Evolutionary conservation across 2,888 invertebrate genomes (phyloP).

Genomic region (Epistrophella euchroma): DNA sequence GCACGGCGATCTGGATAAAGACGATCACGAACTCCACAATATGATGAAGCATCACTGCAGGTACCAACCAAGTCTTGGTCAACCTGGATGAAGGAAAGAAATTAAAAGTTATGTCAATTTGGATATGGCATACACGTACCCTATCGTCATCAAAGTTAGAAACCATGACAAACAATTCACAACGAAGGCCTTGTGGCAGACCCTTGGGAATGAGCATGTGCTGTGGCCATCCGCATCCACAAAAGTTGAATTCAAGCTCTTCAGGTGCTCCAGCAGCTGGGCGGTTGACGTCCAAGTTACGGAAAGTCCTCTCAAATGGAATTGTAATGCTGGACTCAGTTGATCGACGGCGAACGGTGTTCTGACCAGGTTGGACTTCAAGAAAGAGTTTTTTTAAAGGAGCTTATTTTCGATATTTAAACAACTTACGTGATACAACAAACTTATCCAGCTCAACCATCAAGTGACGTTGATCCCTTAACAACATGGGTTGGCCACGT

Average conservation of each 20-base stretch:
- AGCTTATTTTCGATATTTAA: neutral
- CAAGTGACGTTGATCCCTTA: conserved; percentile 86
- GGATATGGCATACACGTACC: neutral
- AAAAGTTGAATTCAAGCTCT: conserved; percentile 88
- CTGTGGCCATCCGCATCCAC: conserved; percentile 95
- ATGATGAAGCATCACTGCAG: conserved; percentile 91
- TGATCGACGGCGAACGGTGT: conserved; percentile 88
- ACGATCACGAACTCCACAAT: conserved; percentile 91
- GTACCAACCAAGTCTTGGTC: conserved; percentile 82
- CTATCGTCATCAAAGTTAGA: conserved; percentile 88
- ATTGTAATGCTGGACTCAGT: conserved; percentile 91
- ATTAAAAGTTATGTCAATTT: neutral
- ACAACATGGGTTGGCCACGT: conserved; percentile 85
- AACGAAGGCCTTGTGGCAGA: conserved; percentile 86
- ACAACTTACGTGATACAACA: conserved; percentile 86
- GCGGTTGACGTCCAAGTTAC: conserved; percentile 86
- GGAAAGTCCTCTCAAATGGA: conserved; percentile 92
- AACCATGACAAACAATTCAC: conserved; percentile 91
- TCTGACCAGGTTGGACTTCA: conserved; percentile 88
- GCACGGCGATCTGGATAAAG: conserved; percentile 91
- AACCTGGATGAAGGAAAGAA: conserved; percentile 58
- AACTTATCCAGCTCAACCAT: conserved; percentile 90
- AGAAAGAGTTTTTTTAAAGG: neutral
- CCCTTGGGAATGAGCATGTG: conserved; percentile 92
- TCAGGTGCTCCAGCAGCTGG: conserved; percentile 80